Evolutionary conservation across 1,140 invertebrate genomes (phyloP).

Genomic region (Scaptomyza montana): DNA sequence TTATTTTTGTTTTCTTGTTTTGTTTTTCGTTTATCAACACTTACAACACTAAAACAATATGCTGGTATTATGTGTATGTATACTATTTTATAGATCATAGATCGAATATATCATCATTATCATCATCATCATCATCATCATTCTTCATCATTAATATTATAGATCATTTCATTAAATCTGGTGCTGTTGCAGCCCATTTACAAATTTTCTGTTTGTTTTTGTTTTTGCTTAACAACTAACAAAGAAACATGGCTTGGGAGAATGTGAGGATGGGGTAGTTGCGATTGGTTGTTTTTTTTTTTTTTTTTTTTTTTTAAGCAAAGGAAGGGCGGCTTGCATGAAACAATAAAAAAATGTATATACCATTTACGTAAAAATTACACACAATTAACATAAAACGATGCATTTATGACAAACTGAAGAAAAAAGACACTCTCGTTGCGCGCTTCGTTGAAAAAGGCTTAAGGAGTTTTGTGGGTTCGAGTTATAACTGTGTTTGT

Average conservation of each 20-base stretch:
- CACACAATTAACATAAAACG: constrained; percentile 41
- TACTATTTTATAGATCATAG: constrained; percentile 7
- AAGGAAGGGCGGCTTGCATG: constrained; percentile 3
- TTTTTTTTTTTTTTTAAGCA: not conserved
- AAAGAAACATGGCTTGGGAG: constrained; percentile 43
- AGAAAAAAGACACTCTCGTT: constrained; percentile 12
- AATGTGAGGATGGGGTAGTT: not conserved
- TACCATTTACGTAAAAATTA: constrained; percentile 30
- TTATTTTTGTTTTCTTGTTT: constrained; percentile 37
- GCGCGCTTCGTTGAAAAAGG: constrained; percentile 16
- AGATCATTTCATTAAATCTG: not conserved
- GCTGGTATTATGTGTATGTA: constrained; percentile 2
- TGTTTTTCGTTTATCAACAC: constrained; percentile 51
- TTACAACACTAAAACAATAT: constrained; percentile 59
- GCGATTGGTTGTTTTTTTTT: too few relatives aligned
- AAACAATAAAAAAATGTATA: constrained; percentile 38
- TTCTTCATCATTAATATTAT: not conserved
- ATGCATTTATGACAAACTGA: constrained; percentile 6
- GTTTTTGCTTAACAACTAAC: constrained; percentile 37
- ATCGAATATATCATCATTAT: not conserved
- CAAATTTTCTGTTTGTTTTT: constrained; percentile 1
- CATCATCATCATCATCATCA: too few relatives aligned
- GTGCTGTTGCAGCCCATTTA: constrained; percentile 11
- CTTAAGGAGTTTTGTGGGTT: constrained; percentile 17
- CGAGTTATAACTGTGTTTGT: not conserved